Evolutionary conservation across 2,888 invertebrate species (phyloP), one percentile per base, ranked within the genome.

Genomic region (Drosophila nr. fundita): DNA sequence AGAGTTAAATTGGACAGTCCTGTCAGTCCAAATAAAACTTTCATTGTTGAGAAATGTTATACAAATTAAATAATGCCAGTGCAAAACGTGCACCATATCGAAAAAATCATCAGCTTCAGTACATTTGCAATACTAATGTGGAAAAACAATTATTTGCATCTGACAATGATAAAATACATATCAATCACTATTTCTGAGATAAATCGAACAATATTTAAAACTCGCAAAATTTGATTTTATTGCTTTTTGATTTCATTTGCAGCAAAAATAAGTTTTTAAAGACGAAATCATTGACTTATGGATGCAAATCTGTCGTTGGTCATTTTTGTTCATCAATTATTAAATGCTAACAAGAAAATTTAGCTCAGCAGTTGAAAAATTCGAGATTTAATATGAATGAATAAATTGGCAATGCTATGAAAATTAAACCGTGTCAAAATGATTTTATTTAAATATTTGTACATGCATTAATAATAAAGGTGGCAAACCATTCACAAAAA

Each of bases 11-110:
- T 55, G 55, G 38, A 2, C 27, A 55, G 38, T n/a, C 15, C 40
- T 30, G 42, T 57, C 57, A 57, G 57, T 57, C n/a, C 27, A 32
- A 54, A 52, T 30, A 50, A 52, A 45, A 64, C 50, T 48, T 73
- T 40, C 24, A 40, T 58, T 32, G 40, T n/a, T 58, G 30, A 58
- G 40, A 24, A 40, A 58, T 61, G 38, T 40, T 30, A 27, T 40
- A 57, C 21, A 32, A 61, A 57, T 32, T 61, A 30, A 57, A 57
- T 32, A 29, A 40, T 11, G 45, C 13, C 13, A 13, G 11, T 58
- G 42, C 18, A 49, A 49, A 34, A 59, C 15, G 13, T 36, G 54
- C 59, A 36, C 15, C 52, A 34, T 29, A 52, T 27, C 34, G 24
- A 50, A 34, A 29, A 50, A 49, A 50, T 34, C n/a, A n/a, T 29